Conservation (phyloP, 2,888 invertebrate species). For the Drosophila setosimentum region DNA sequence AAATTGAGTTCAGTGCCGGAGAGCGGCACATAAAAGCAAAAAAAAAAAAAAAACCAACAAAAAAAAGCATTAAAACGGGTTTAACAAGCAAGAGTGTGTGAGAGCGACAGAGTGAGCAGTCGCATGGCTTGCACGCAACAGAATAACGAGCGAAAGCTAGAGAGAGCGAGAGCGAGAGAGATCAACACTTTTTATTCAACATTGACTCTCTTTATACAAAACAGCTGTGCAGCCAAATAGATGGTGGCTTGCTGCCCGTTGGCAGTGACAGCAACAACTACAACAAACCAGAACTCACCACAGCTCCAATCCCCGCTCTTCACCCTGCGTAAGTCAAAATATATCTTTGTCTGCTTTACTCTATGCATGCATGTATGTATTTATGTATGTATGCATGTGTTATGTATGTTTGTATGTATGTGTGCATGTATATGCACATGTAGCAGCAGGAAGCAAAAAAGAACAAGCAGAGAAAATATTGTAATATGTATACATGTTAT, state of each 20-base stretch:
- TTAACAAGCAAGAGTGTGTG: constrained; percentile 36
- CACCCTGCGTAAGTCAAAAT: constrained; percentile 26
- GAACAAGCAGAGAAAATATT: constrained; percentile 35
- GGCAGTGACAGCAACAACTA: neutral
- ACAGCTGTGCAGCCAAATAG: constrained; percentile 54
- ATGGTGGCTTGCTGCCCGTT: constrained; percentile 13
- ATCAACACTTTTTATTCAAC: constrained; percentile 37
- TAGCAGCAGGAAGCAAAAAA: constrained; percentile 17
- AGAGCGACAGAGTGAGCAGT: constrained; percentile 23
- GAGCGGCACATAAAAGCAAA: constrained; percentile 34
- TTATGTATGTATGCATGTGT: neutral
- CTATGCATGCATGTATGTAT: constrained; percentile 17
- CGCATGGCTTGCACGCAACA: constrained; percentile 19
- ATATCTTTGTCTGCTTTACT: constrained; percentile 49
- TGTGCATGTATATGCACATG: neutral
- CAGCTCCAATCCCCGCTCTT: constrained; percentile 38
- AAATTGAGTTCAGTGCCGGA: constrained; percentile 70
- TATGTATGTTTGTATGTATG: constrained; percentile 1
- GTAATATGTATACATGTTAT: constrained; percentile 34
- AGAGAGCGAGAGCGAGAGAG: constrained; percentile 20
- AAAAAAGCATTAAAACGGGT: constrained; percentile 46
- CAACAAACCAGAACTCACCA: constrained; percentile 34
- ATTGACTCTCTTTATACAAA: constrained; percentile 25
- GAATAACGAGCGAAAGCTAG: constrained; percentile 8
- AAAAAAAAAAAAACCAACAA: constrained; percentile 5